Evolutionary conservation across 2,888 invertebrate genomes (phyloP), one percentile per base, ranked within the genome.

Genomic region (Drosophila kanekoi): DNA sequence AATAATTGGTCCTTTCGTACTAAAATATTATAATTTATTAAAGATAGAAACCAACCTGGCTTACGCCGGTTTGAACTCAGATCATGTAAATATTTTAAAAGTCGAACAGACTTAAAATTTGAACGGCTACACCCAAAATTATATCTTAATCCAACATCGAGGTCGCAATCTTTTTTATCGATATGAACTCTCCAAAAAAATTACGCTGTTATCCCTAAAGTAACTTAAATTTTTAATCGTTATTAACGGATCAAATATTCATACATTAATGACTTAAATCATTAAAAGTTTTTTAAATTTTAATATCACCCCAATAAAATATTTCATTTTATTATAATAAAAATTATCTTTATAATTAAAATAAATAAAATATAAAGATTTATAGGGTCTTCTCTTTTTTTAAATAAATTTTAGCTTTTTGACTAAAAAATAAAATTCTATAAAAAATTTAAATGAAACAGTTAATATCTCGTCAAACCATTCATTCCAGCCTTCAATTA

Each of bases 31-130:
- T 83, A 89, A 70, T 79, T 91, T 73, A 91, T 92, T 94, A 94
- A 94, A 95, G 95, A 96, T 96, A 96, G 95, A 96, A 96, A 95
- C 96, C 95, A 94, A 96, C 95, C 96, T 96, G 96, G 95, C 95
- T 96, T 89, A 95, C 95, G 93, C 95, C 96, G 96, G 95, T 96
- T 94, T 96, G 95, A 96, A 96, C 96, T 96, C 96, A 96, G 95
- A 96, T 96, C 96, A 96, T 95, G 96, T 96, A 96, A 95, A 94
- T n/a, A 94, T 94, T 95, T 95, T 94, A 95, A 95, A 94, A 94
- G 95, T 95, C 95, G 95, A 96, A 96, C 95, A 96, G 95, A 95
- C 95, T 94, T 94, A 74, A 85, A 81, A 83, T 93, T 93, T 93
- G 93, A 95, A 94, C 93, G 93, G 92, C 94, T 96, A 90, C 95